These are phyloP conservation scores for Neoseiulus cucumeris DNA, from an alignment of 1,140 invertebrate genomes.

Conservation along the genomic window DNA sequence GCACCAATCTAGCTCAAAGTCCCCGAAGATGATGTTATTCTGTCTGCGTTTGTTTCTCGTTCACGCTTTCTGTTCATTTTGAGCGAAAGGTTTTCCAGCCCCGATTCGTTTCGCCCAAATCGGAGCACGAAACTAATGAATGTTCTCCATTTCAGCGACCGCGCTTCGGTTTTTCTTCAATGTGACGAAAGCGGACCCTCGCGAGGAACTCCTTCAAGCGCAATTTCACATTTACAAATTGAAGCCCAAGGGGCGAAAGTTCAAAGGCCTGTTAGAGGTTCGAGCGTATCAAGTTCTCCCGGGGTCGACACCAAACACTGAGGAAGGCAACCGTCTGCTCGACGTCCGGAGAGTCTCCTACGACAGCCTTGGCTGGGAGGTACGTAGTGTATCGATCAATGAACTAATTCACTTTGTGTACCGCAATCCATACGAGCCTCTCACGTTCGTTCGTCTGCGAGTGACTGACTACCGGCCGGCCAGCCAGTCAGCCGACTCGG, in stretches of 20 bases:
- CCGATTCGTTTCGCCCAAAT: no score
- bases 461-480: no score
- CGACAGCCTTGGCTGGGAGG: slow-evolving; percentile 7
- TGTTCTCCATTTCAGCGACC: not conserved
- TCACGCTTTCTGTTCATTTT: no score
- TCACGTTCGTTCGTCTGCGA: no score
- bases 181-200: not conserved
- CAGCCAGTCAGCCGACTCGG: no score
- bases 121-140: no score
- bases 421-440: not conserved
- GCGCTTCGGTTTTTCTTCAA: not conserved
- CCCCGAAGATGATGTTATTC: no score
- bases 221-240: slow-evolving; percentile 8
- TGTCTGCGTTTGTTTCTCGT: no score
- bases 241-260: not conserved
- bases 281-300: not conserved
- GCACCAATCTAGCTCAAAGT: no score
- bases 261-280: not conserved
- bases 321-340: slow-evolving; percentile 6
- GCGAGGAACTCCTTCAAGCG: not conserved
- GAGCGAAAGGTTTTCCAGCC: no score
- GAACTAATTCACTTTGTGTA: not conserved
- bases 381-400: not conserved
- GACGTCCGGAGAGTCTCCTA: slow-evolving; percentile 7
- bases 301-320: not conserved